These are phyloP conservation scores for Druceiella hillmani DNA, from an alignment of 2,888 invertebrate genomes.

Conservation along the genomic window DNA sequence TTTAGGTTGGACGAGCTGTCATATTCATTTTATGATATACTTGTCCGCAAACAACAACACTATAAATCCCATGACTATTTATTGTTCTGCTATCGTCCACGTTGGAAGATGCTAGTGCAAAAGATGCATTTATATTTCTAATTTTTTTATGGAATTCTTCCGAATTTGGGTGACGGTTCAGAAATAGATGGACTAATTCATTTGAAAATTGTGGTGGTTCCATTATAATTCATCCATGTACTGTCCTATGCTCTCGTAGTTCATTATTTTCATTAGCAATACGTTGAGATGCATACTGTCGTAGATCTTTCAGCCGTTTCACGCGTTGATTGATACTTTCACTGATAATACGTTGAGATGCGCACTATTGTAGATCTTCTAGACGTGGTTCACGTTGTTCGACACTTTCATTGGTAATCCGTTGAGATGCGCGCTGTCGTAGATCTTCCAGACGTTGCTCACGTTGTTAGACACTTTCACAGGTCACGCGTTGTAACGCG, in stretches of 20 bases:
- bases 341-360: no score
- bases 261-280: slow-evolving; percentile 6
- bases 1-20: slow-evolving; percentile 16
- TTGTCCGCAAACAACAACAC: slow-evolving; percentile 20
- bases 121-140: slow-evolving; percentile 19
- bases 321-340: no score
- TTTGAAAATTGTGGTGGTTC: slow-evolving; percentile 19
- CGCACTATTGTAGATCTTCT: no score
- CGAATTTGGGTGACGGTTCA: slow-evolving; percentile 13
- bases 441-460: slow-evolving; percentile 8
- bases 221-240: slow-evolving; percentile 19
- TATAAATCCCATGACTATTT: slow-evolving; percentile 18
- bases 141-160: slow-evolving; percentile 17
- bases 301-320: no score
- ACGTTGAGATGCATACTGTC: no score
- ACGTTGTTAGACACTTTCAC: slow-evolving; percentile 10
- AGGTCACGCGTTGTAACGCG: slow-evolving; percentile 7
- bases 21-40: slow-evolving; percentile 20
- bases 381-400: no score
- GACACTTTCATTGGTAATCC: no score
- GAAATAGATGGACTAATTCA: slow-evolving; percentile 15
- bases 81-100: slow-evolving; percentile 16
- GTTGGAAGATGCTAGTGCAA: slow-evolving; percentile 19
- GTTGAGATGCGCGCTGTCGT: slow-evolving; percentile 1
- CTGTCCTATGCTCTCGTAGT: slow-evolving; percentile 6